phyloP scores from a whole-genome alignment of 2,797 vertebrate genomes.

The Botia kubotai region DNA sequence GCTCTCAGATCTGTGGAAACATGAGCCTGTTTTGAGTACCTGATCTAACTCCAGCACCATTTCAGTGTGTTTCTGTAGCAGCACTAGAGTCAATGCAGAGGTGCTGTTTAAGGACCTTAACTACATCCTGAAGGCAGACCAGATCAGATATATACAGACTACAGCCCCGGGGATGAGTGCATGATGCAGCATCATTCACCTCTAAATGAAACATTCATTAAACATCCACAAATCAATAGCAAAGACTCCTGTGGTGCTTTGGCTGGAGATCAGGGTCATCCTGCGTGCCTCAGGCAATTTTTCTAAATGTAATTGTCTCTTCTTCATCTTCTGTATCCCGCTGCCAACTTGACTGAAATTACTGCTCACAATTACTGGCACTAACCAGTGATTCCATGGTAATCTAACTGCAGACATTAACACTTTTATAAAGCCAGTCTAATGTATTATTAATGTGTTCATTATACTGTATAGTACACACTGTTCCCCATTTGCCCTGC shows the following conservation, averaged over 20 bases:
- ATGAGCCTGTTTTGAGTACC: too few species aligned
- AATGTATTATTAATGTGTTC: not conserved
- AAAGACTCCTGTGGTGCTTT: conserved; percentile 16
- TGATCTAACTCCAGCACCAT: not conserved
- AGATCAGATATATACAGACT: conserved; percentile 23
- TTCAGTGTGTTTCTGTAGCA: not conserved
- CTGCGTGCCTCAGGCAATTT: conserved; percentile 19
- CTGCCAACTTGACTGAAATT: not conserved
- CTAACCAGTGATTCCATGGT: too few species aligned
- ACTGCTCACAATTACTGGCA: not conserved
- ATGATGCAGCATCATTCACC: conserved; percentile 45
- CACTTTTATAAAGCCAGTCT: not conserved
- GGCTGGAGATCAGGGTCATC: conserved; percentile 37
- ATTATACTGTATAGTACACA: not conserved
- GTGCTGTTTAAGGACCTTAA: not conserved
- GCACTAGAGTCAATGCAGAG: not conserved
- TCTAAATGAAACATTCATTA: conserved; percentile 48
- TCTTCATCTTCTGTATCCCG: not conserved
- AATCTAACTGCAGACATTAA: too few species aligned
- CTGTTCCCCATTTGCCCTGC: not conserved
- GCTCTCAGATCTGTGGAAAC: too few species aligned
- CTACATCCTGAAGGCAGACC: not conserved
- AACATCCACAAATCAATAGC: conserved; percentile 52
- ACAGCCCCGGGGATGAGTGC: conserved; percentile 27
- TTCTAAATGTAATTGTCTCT: not conserved